Evolutionary conservation across 1,140 invertebrate species (phyloP), one percentile per base, ranked within the genome.

Genomic region (Bombus turneri): DNA sequence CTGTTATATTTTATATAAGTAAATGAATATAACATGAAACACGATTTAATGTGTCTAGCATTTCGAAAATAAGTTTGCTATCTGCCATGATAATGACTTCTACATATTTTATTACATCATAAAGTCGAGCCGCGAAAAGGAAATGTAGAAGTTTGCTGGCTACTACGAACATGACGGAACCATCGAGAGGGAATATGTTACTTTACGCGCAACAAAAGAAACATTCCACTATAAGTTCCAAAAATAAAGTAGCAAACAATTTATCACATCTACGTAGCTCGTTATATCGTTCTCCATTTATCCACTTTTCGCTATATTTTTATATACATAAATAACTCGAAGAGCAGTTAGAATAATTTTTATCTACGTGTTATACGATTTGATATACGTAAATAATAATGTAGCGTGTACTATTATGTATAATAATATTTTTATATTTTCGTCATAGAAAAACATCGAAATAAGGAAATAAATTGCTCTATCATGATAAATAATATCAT

Each of bases 51-150:
- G 2, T 1, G 25, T 25, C 73, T 34, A 37, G 10, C 41, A 25
- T 5, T n/a, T 34, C 39, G 15, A 74, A 31, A 34, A n/a, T 74
- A 25, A 74, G 31, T 31, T 74, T n/a, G 18, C 28, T 74, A 31
- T 47, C 41, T 47, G 41, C 15, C 73, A 34, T 4, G 15, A 25
- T 75, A 75, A 75, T 34, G 12, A 18, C n/a, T 75, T 75, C 13
- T 31, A 8, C 18, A 28, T 75, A 75, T 75, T 75, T 75, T 75
- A 75, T 75, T 75, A 25, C 73, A 34, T 13, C 73, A 57, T 75
- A 57, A 75, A 75, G 12, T 5, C 9, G 68, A 37, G 12, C 37
- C 15, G 25, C 31, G 43, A 28, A 34, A 8, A 75, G 73, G 22
- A 75, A 75, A 75, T 28, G 43, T 37, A 28, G 10, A 34, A 75